Conservation (phyloP, 2,113 vertebrate genomes). For the Sebastes fasciatus region DNA sequence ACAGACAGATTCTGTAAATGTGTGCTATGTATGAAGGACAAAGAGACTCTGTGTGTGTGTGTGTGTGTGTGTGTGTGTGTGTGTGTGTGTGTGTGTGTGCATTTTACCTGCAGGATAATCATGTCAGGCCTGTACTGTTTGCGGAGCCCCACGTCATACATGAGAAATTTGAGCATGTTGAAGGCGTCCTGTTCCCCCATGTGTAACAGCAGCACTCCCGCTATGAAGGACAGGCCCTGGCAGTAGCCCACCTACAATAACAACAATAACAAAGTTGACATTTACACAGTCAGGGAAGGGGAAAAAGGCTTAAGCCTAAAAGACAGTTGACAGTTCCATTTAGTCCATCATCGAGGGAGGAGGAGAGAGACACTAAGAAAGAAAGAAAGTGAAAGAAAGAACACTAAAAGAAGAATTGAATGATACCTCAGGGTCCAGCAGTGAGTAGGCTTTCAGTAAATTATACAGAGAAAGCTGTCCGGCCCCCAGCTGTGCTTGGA, state of each 20-base stretch:
- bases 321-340: slow-evolving; percentile 4
- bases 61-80: not conserved
- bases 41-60: not conserved
- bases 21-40: not conserved
- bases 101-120: slow-evolving; percentile 85
- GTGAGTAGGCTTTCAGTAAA: slow-evolving; percentile 96
- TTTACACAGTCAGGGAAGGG: not conserved
- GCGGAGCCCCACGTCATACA: slow-evolving; percentile 96
- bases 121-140: slow-evolving; percentile 98
- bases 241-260: slow-evolving; percentile 92
- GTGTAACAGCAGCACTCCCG: slow-evolving; percentile 95
- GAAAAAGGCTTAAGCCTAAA: not conserved
- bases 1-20: not conserved
- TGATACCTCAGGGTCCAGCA: slow-evolving; percentile 93
- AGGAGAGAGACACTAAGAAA: not conserved
- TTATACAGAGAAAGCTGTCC: slow-evolving; percentile 97
- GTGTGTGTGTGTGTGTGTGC: not conserved
- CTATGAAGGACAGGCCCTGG: slow-evolving; percentile 98
- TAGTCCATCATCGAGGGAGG: not conserved
- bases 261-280: slow-evolving; percentile 37
- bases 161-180: slow-evolving; percentile 96
- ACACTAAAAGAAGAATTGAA: not conserved
- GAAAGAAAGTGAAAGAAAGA: not conserved
- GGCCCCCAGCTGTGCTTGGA: slow-evolving; percentile 93
- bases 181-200: slow-evolving; percentile 98